Evolutionary conservation across 2,113 vertebrate genomes (phyloP).

Genomic region (Thomomys bottae): DNA sequence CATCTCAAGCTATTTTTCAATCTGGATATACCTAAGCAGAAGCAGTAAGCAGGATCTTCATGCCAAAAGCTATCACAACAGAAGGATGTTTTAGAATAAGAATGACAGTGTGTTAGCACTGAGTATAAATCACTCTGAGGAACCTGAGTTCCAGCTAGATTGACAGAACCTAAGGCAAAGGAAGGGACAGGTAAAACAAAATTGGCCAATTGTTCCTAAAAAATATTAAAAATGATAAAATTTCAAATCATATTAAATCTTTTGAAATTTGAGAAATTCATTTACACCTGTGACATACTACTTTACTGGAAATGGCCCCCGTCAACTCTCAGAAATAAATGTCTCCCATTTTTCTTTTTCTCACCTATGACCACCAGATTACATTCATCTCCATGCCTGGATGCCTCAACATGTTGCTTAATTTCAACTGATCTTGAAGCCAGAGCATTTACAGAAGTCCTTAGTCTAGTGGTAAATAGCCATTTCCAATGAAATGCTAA

Average conservation of each 20-base stretch:
- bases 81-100: constrained; percentile 45
- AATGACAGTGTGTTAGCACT: constrained; percentile 16
- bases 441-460: constrained; percentile 5
- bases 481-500: not conserved
- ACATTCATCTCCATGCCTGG: accelerated
- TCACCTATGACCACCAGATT: not conserved
- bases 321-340: not conserved
- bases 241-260: not conserved
- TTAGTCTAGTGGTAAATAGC: constrained; percentile 26
- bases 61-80: not conserved
- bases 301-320: not conserved
- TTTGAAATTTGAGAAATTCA: not conserved
- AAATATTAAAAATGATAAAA: not conserved
- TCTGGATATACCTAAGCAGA: not conserved
- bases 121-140: constrained; percentile 2
- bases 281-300: not conserved
- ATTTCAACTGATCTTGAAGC: constrained; percentile 5
- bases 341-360: not conserved
- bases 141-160: not conserved
- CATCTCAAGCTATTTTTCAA: constrained; percentile 34
- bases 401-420: not conserved
- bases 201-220: not conserved
- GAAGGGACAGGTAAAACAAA: not conserved
- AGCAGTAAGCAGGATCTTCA: not conserved
- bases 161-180: not conserved